Base-by-base conservation (phyloP, 2,888 invertebrate species). In the Hoplodrina ambigua region DNA sequence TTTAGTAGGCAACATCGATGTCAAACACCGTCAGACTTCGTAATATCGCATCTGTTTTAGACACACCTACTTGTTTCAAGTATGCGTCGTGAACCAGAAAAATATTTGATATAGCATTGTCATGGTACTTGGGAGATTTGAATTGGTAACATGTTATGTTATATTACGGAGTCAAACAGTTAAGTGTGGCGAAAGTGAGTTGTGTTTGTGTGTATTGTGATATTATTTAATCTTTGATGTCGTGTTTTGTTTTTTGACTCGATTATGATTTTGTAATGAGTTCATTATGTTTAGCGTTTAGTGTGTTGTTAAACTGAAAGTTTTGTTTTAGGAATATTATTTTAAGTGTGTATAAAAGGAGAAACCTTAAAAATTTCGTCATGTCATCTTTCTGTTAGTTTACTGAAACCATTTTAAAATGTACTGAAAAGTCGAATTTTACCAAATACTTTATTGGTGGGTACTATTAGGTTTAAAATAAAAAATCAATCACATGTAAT, bases 61-160 rank as follows among this genome's bases (percentile, higher is more conserved):
- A 53, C 72, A 46, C 72, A 33, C 71, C 72, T 17, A 77, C 58
- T 71, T 58, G 57, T 69, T 41, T 13, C 41, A 11, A 8, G 11
- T 41, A 41, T 5, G 54, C 44, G 17, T n/a, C 46, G 19, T 15
- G 15, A 19, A 15, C 41, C 19, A 30, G 5, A 53, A 50, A 37
- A 41, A 41, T 11, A 41, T 25, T 11, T 41, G 11, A 3, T 44
- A 46, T 50, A 20, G 60, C 60, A 33, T 30, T 58, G 57, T 77
- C 53, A 77, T 30, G 54, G 4, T 7, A 20, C 44, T 20, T 20
- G n/a, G 25, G 41, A 13, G 17, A 50, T 50, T 62, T 62, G 1
- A 13, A 44, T 70, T 20, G 1, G 44, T 37, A 10, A 49, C 57
- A n/a, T 54, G 52, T 20, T 49, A 69, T 13, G 17, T 17, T 44